Evolutionary conservation across 1,140 invertebrate species (phyloP), one percentile per base, ranked within the genome.

Genomic region (Diachasmimorpha longicaudata): DNA sequence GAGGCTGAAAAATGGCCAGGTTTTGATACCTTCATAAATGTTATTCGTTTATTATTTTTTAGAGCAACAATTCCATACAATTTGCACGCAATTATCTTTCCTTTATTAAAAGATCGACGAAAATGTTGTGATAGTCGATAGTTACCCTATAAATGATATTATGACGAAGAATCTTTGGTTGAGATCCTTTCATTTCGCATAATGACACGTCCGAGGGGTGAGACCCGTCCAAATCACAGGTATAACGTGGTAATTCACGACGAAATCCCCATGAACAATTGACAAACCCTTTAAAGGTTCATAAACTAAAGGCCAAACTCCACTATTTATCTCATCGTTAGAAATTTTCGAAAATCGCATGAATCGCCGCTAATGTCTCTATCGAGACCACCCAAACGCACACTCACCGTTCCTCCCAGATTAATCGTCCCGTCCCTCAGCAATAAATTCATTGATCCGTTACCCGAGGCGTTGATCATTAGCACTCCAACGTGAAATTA

Each of bases 361-460:
- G 21, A 63, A 63, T 63, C 31, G 31, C n/a, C 21, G 58, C 4
- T 63, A 63, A 31, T 63, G 13, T 63, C 58, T 63, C 58, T 63
- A 23, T 63, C 58, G 14, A 25, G 58, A 63, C 58, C 58, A 63
- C 58, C 58, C 58, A 63, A 14, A 4, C 8, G 58, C 16, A 21
- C 9, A 21, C 9, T 58, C 52, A 63, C 31, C 58, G 21, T 31
- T 5, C 10, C 23, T 23, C 21, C 58, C 8, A 25, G 58, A 63
- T 63, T 63, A 63, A 63, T 63, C 58, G 5, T 13, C 23, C 23
- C 4, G 21, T 63, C 13, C 58, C 58, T 63, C 1, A 63, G 23
- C 58, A 23, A 63, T 63, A 63, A 63, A 63, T 63, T 63, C 58
- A 63, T 23, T 63, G 58, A 63, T 63, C 23, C 58, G 19, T 63